Evolutionary conservation across 2,113 vertebrate genomes (phyloP).

Genomic region (Halichoerus grypus): DNA sequence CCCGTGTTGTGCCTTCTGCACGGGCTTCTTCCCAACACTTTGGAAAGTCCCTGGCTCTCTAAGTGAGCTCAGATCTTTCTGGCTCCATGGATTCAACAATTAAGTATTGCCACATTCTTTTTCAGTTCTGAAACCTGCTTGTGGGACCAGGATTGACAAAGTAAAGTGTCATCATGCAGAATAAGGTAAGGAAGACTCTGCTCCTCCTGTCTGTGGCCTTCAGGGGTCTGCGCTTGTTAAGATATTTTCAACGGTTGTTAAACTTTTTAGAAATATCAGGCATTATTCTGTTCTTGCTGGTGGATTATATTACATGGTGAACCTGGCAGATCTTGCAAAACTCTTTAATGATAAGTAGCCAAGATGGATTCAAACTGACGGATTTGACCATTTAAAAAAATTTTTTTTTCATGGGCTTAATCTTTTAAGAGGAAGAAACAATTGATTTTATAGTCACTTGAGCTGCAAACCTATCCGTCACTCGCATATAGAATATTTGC

Average conservation of each 20-base stretch:
- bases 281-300: neutral
- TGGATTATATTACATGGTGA: accelerated
- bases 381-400: neutral
- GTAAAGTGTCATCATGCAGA: neutral
- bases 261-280: too few species aligned
- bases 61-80: neutral
- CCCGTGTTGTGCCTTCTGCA: accelerated
- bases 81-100: neutral
- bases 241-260: too few species aligned
- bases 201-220: neutral
- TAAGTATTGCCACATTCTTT: neutral
- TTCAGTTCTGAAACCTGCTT: neutral
- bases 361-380: neutral
- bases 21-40: neutral
- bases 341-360: neutral
- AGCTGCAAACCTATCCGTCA: neutral
- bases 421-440: neutral
- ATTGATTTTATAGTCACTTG: neutral
- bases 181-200: neutral
- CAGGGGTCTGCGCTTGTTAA: accelerated
- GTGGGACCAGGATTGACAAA: neutral
- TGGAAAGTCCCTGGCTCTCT: constrained; percentile 35
- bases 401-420: neutral
- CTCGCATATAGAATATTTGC: neutral
- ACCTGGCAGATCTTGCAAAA: neutral